A percentile compares a stretch with the other conserved stretches of the same genome.
These are phyloP conservation scores for Calliphora vomitoria DNA, from an alignment of 2,888 invertebrate genomes.

Conservation along the genomic window DNA sequence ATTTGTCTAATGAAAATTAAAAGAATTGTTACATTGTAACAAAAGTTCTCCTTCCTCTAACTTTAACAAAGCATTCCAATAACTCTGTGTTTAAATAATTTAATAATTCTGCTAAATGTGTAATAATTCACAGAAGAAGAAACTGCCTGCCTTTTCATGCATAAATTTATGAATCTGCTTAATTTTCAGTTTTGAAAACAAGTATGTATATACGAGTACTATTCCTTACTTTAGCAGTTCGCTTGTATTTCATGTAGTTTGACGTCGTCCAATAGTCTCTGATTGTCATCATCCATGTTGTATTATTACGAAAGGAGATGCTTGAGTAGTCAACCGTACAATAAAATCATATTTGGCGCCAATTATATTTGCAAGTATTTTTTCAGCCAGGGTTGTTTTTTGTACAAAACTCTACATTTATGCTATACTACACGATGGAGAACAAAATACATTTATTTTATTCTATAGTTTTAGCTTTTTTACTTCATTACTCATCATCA, in stretches of 20 bases:
- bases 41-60: neutral
- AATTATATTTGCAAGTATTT: constrained; percentile 70
- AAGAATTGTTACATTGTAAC: neutral
- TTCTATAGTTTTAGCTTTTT: neutral
- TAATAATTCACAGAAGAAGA: neutral
- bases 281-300: constrained; percentile 40
- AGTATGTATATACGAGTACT: too few relatives aligned
- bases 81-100: neutral
- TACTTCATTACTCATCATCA: constrained; percentile 27
- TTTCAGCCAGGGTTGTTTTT: neutral
- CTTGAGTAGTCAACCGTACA: constrained; percentile 59
- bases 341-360: constrained; percentile 84
- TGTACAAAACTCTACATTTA: neutral
- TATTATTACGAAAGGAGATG: constrained; percentile 25
- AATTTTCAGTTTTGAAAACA: constrained; percentile 24
- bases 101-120: neutral
- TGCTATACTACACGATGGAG: neutral
- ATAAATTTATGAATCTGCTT: constrained; percentile 29
- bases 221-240: neutral
- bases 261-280: constrained; percentile 68
- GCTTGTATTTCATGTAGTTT: constrained; percentile 30
- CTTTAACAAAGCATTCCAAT: neutral
- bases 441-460: neutral
- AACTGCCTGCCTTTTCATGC: neutral
- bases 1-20: neutral